Percentiles rank a stretch among this genome's conserved stretches.
These are phyloP conservation scores for Panopea generosa DNA, from an alignment of 2,888 invertebrate species.

Conservation along the genomic window DNA sequence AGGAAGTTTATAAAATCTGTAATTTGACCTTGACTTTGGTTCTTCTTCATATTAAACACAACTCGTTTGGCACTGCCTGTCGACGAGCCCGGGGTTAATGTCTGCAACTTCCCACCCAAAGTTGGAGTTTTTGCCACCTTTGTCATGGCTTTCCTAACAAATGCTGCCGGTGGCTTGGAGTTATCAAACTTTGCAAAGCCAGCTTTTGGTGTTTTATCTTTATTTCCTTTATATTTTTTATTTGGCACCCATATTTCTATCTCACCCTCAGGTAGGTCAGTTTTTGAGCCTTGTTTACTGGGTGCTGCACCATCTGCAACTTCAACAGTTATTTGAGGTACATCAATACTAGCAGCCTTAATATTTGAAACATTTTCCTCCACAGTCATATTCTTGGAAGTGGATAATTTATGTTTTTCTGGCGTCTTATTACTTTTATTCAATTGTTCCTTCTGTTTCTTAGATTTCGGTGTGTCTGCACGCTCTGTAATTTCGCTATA, in stretches of 20 bases:
- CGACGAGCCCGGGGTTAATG: conserved; percentile 7
- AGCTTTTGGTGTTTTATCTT: conserved; percentile 14
- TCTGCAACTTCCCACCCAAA: neutral
- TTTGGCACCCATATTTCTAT: conserved; percentile 68
- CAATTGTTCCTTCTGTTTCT: too few species aligned
- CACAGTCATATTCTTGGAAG: too few species aligned
- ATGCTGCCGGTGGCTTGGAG: conserved; percentile 67
- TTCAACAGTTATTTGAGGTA: conserved; percentile 15
- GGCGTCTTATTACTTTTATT: too few species aligned
- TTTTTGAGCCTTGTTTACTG: neutral
- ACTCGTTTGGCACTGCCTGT: conserved; percentile 64
- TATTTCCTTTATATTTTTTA: conserved; percentile 67
- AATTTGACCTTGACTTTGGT: conserved; percentile 62
- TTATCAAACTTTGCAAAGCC: conserved; percentile 70
- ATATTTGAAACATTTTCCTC: neutral
- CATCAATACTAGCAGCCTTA: neutral
- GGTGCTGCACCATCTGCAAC: neutral
- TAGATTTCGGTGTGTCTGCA: too few species aligned
- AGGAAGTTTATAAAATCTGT: too few species aligned
- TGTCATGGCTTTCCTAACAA: conserved; percentile 64
- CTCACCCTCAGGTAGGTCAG: conserved; percentile 49
- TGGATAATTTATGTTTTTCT: too few species aligned
- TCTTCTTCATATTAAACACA: conserved; percentile 75
- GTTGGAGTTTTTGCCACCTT: conserved; percentile 40
- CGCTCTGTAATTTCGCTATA: too few species aligned